Percentiles rank a stretch among this genome's conserved stretches.
These are phyloP conservation scores for Lacanobia wlatinum DNA, from an alignment of 2,888 invertebrate genomes.

Conservation along the genomic window DNA sequence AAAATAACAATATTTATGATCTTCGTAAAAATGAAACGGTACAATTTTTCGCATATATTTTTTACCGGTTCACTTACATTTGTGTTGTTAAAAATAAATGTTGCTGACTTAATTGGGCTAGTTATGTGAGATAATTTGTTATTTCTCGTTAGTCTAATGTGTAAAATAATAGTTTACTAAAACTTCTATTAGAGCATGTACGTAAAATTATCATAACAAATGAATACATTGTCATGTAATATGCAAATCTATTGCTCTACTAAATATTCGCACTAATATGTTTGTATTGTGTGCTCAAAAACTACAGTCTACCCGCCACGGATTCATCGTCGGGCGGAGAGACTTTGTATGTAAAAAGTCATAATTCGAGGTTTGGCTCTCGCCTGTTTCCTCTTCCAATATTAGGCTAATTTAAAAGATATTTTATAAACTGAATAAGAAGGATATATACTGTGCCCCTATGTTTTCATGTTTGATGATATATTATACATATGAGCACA, in stretches of 20 bases:
- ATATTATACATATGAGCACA: too few relatives aligned
- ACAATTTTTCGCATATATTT: too few relatives aligned
- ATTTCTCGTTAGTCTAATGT: background rate
- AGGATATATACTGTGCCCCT: too few relatives aligned
- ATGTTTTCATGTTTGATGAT: too few relatives aligned
- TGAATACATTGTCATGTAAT: conserved; percentile 6
- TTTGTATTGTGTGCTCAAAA: conserved; percentile 8
- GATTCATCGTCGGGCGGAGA: background rate
- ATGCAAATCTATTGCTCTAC: background rate
- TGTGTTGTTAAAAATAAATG: background rate
- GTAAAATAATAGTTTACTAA: conserved; percentile 1
- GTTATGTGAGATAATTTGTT: background rate
- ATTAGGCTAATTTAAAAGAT: too few relatives aligned
- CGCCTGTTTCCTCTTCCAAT: too few relatives aligned
- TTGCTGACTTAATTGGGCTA: background rate
- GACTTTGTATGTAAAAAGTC: too few relatives aligned
- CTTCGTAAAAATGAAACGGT: too few relatives aligned
- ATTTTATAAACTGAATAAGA: too few relatives aligned
- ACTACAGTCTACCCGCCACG: background rate
- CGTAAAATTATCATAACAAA: conserved; percentile 34
- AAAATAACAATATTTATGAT: too few relatives aligned
- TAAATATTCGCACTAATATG: conserved; percentile 15
- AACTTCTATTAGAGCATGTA: conserved; percentile 17
- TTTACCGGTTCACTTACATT: background rate
- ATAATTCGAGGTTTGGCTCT: too few relatives aligned